phyloP scores from a whole-genome alignment of 2,888 invertebrate species.

The Acrocyrtus sp. region DNA sequence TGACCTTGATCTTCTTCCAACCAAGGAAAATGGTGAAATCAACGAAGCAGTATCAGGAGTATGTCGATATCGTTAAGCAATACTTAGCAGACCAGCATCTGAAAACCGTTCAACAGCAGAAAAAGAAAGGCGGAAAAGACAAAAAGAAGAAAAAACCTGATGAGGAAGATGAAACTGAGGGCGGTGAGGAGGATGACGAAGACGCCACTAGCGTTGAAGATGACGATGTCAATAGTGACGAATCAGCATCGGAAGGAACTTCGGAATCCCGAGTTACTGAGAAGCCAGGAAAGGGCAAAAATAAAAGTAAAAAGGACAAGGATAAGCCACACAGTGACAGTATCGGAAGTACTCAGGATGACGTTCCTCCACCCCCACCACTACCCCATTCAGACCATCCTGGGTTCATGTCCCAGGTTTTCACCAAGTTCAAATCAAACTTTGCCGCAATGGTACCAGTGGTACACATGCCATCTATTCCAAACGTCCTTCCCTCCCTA shows the following conservation, averaged over 20 bases:
- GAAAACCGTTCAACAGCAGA: conserved; percentile 8
- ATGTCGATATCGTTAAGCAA: conserved; percentile 32
- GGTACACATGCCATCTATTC: conserved; percentile 9
- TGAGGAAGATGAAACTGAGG: conserved; percentile 19
- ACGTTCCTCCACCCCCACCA: background rate
- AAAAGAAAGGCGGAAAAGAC: conserved; percentile 10
- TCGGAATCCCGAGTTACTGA: conserved; percentile 7
- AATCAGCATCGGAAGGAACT: conserved; percentile 25
- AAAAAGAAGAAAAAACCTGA: conserved; percentile 8
- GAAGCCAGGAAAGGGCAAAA: conserved; percentile 14
- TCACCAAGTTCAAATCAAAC: conserved; percentile 43
- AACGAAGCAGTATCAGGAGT: conserved; percentile 18
- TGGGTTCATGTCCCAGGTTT: conserved; percentile 38
- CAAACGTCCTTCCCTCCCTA: conserved; percentile 22
- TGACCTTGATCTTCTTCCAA: conserved; percentile 28
- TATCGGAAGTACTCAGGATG: no score
- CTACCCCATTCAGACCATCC: conserved; percentile 11
- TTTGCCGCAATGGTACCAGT: conserved; percentile 30
- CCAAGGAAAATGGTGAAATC: conserved; percentile 43
- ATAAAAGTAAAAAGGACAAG: conserved; percentile 1
- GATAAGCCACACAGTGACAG: no score
- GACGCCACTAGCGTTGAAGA: conserved; percentile 28
- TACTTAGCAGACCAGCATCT: conserved; percentile 22
- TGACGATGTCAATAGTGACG: conserved; percentile 31
- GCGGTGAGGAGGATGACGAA: conserved; percentile 28